Base-by-base conservation (phyloP, 2,113 vertebrate species). In the Propithecus coquereli region DNA sequence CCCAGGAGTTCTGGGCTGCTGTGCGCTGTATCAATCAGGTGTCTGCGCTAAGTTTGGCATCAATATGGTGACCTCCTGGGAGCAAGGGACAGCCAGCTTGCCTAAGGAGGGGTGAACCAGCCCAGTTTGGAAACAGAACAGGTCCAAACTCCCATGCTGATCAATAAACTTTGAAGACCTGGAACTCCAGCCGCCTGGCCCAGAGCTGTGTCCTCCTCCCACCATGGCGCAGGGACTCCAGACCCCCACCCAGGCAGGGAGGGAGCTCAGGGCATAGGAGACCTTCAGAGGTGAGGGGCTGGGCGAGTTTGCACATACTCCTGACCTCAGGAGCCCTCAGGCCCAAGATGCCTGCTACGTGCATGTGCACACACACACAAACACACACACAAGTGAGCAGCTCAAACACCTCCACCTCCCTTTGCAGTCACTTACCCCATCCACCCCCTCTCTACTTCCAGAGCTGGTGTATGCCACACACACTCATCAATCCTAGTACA, bases 341-440 rank as follows among this genome's bases (percentile, higher is more conserved):
- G 73, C 20, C 50, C 54, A n/a, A 74, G 81, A 25, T 13, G n/a
- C 57, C 63, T 73, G 74, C 43, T n/a, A 30, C 2, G 10, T 40
- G 50, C 23, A 25, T 14, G 13, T 50, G 50, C 5, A 16, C 0
- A 6, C 40, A 20, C 8, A 12, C 25, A 5, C 9, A 2, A 3
- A 2, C 18, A 0, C 30, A 40, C 18, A 8, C 40, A 37, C 43
- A 63, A 40, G 18, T 17, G 7, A 70, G 32, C 65, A 27, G 45
- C n/a, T 17, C 37, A 4, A 74, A 54, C 34, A 50, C 1, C 5
- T 45, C 43, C 22, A 40, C 61, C 20, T 79, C n/a, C 37, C 14
- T 54, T 7, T 85, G 50, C 61, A 79, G 34, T 57, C 57, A 92
- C 6, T 54, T 32, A 10, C 61, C 57, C 22, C 40, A 91, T 16